phyloP scores from a whole-genome alignment of 1,140 invertebrate genomes.

The Diorhabda sublineata region DNA sequence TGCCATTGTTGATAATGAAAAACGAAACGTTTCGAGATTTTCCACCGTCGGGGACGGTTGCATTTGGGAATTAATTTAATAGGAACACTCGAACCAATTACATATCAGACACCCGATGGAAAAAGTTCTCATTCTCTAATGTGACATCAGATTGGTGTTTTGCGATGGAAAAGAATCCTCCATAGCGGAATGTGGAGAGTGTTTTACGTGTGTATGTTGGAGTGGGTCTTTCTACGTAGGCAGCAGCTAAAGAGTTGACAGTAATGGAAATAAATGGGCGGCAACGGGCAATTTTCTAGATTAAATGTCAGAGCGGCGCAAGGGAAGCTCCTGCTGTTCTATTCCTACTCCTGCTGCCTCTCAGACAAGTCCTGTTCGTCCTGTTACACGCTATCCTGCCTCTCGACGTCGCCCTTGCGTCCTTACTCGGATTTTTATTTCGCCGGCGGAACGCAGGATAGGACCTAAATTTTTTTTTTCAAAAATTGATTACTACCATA shows the following conservation, averaged over 20 bases:
- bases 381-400: background rate
- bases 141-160: conserved; percentile 31
- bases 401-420: background rate
- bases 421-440: background rate
- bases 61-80: conserved; percentile 3
- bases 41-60: background rate
- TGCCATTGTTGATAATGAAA: too few relatives aligned
- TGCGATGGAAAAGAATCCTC: conserved; percentile 11
- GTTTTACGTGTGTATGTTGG: conserved; percentile 4
- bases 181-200: conserved; percentile 7
- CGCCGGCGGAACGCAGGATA: too few relatives aligned
- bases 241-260: conserved; percentile 51
- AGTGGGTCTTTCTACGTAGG: conserved; percentile 11
- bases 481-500: too few relatives aligned
- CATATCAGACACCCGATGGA: conserved; percentile 11
- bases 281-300: conserved; percentile 53
- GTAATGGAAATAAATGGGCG: conserved; percentile 53
- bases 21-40: background rate
- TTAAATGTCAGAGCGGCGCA: conserved; percentile 51
- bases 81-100: background rate
- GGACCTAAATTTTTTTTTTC: too few relatives aligned
- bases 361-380: conserved; percentile 9
- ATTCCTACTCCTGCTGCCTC: conserved; percentile 14
- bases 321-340: conserved; percentile 34
- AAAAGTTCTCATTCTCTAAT: conserved; percentile 29